Evolutionary conservation across 2,113 vertebrate species (phyloP).

Genomic region (Alectura lathami): DNA sequence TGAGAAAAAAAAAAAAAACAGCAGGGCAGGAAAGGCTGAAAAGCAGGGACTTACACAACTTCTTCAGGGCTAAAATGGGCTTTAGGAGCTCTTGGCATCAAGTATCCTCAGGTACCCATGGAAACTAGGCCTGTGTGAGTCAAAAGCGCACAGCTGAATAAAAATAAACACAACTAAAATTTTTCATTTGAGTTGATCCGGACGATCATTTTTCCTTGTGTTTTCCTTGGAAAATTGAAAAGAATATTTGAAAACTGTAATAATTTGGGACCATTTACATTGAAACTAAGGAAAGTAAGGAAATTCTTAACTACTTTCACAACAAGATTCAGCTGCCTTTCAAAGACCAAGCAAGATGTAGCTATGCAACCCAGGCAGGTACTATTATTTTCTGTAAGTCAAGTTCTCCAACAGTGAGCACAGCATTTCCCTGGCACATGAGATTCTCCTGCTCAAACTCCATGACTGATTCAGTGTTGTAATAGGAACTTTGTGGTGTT

Average conservation of each 20-base stretch:
- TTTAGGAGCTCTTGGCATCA: conserved; percentile 8
- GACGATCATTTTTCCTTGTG: background rate
- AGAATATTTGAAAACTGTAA: background rate
- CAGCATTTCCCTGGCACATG: background rate
- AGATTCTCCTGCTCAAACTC: background rate
- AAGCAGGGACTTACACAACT: background rate
- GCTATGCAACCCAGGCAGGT: background rate
- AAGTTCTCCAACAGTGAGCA: background rate
- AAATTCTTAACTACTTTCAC: background rate
- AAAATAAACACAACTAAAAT: conserved; percentile 30
- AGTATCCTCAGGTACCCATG: background rate
- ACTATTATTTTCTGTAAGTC: background rate
- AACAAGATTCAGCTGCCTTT: background rate
- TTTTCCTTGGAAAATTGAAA: background rate
- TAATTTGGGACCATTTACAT: background rate
- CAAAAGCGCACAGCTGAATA: background rate
- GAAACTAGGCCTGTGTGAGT: conserved; percentile 43
- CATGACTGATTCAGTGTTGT: background rate
- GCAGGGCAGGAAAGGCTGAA: background rate
- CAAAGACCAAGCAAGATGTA: background rate
- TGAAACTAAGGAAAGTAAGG: background rate
- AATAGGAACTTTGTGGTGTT: background rate
- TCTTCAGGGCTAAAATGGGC: background rate
- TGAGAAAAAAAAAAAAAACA: background rate
- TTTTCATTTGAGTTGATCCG: background rate